Percentiles rank a stretch among this genome's conserved stretches.
Evolutionary conservation across 2,113 vertebrate genomes (phyloP).

Genomic region (Mandrillus leucophaeus): DNA sequence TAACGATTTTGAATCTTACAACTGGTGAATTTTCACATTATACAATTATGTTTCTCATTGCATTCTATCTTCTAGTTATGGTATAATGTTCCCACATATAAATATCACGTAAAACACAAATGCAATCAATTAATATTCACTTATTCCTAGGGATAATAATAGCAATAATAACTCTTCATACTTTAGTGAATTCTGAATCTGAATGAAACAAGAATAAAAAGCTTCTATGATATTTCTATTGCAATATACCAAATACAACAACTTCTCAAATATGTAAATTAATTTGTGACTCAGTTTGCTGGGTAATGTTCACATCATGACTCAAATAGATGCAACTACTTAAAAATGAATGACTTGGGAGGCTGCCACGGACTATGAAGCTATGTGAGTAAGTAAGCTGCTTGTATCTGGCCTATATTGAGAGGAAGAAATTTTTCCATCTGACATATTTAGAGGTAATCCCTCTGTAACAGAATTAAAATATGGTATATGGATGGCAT

Average conservation of each 20-base stretch:
- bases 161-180: constrained; percentile 36
- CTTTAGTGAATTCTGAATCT: constrained; percentile 9
- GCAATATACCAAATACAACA: constrained; percentile 56
- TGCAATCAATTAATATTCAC: background rate
- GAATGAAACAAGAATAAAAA: constrained; percentile 43
- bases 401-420: constrained; percentile 57
- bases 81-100: background rate
- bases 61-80: constrained; percentile 8
- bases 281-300: constrained; percentile 65
- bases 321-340: constrained; percentile 69
- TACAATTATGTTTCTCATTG: constrained; percentile 39
- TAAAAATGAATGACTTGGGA: constrained; percentile 71
- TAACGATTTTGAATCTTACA: constrained; percentile 32
- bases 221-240: constrained; percentile 49
- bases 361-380: constrained; percentile 48
- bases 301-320: constrained; percentile 70
- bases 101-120: constrained; percentile 47
- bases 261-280: constrained; percentile 67
- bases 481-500: constrained; percentile 13
- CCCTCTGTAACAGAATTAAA: constrained; percentile 45
- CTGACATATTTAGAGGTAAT: constrained; percentile 67
- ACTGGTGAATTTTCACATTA: constrained; percentile 37
- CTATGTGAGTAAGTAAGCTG: constrained; percentile 56
- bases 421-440: constrained; percentile 58
- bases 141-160: background rate